A percentile compares a stretch with the other conserved stretches of the same genome.
Conservation (phyloP, 2,888 invertebrate genomes). For the Cryptocephalus primarius region DNA sequence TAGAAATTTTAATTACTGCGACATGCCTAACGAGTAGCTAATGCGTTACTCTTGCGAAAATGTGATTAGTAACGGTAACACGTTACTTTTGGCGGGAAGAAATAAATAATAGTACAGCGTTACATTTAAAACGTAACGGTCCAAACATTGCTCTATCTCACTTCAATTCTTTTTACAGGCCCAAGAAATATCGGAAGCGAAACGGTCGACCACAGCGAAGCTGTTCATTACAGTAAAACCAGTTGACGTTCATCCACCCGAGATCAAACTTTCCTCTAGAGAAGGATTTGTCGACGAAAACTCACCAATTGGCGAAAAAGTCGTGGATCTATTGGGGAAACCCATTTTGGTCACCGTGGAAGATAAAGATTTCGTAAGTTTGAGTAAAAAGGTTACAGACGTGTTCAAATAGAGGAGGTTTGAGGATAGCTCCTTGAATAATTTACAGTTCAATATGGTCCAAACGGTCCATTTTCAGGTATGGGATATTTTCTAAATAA, state of each 20-base stretch:
- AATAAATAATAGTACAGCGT: too few relatives aligned
- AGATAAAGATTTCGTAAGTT: conserved; percentile 75
- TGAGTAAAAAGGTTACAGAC: not conserved
- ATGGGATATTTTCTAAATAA: too few relatives aligned
- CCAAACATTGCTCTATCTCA: too few relatives aligned
- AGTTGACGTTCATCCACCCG: conserved; percentile 77
- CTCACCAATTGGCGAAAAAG: conserved; percentile 71
- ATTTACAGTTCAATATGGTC: too few relatives aligned
- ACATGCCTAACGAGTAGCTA: too few relatives aligned
- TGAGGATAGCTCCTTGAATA: too few relatives aligned
- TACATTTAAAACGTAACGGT: too few relatives aligned
- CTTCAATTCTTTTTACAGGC: conserved; percentile 48
- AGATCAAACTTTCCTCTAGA: conserved; percentile 56
- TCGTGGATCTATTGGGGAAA: conserved; percentile 52
- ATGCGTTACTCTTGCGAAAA: too few relatives aligned
- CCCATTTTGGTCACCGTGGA: conserved; percentile 66
- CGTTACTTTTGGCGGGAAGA: too few relatives aligned
- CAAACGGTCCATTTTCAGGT: too few relatives aligned
- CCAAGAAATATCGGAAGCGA: conserved; percentile 69
- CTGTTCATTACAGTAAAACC: conserved; percentile 72
- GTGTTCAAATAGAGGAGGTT: not conserved
- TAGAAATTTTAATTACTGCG: too few relatives aligned
- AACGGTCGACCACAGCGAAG: conserved; percentile 73
- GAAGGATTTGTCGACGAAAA: conserved; percentile 80
- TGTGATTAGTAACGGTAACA: too few relatives aligned